Evolutionary conservation across 2,888 invertebrate genomes (phyloP).

Genomic region (Cephus rjabovi): DNA sequence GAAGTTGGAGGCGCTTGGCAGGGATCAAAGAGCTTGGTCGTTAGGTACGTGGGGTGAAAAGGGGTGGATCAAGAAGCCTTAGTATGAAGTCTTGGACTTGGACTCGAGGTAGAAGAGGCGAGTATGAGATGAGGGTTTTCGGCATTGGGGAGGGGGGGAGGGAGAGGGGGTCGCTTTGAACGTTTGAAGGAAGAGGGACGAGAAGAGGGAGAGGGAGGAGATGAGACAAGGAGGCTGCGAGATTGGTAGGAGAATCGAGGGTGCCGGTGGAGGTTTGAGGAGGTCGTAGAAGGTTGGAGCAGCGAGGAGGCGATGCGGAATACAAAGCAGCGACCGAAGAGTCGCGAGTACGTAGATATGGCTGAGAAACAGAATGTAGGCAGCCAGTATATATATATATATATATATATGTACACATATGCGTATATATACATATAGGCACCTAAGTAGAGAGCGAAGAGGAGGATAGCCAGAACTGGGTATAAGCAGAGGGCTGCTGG

Average conservation of each 20-base stretch:
- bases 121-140: conserved; percentile 38
- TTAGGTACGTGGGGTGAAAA: conserved; percentile 34
- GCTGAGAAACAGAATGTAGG: conserved; percentile 11
- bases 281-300: conserved; percentile 34
- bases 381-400: neutral
- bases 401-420: neutral
- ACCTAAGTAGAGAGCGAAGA: conserved; percentile 22
- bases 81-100: conserved; percentile 49
- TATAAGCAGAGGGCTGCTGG: conserved; percentile 22
- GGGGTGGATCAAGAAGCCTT: conserved; percentile 62
- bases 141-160: conserved; percentile 29
- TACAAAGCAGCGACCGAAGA: conserved; percentile 58
- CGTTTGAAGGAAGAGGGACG: conserved; percentile 21
- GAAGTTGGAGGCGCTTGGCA: conserved; percentile 51
- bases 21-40: conserved; percentile 39
- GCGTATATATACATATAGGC: conserved; percentile 1
- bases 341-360: conserved; percentile 25
- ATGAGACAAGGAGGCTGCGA: conserved; percentile 22
- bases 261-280: conserved; percentile 34
- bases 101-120: conserved; percentile 28
- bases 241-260: conserved; percentile 27
- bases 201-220: conserved; percentile 25
- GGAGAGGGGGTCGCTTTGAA: conserved; percentile 7
- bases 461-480: conserved; percentile 18
- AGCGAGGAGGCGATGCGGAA: conserved; percentile 54